phyloP scores from a whole-genome alignment of 2,113 vertebrate species.

The Actenoides hombroni region DNA sequence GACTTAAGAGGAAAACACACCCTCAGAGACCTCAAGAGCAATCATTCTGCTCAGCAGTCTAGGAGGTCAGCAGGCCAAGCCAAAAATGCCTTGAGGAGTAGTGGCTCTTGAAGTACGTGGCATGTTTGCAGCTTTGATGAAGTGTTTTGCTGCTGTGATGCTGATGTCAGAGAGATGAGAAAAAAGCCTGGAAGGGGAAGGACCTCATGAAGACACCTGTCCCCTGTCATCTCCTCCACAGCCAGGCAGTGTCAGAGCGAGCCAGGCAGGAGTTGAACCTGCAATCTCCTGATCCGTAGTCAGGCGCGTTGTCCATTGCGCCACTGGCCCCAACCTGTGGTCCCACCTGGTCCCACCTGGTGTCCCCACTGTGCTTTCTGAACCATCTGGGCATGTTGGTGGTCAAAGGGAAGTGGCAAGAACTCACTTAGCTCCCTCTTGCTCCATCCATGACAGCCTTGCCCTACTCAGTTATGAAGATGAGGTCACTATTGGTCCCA shows the following conservation, averaged over 20 bases:
- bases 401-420: background rate
- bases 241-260: background rate
- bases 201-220: background rate
- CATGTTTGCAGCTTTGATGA: background rate
- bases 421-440: background rate
- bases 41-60: too few species aligned
- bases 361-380: background rate
- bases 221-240: background rate
- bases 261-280: conserved; percentile 7
- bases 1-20: background rate
- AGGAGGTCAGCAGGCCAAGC: background rate
- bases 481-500: background rate
- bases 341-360: background rate
- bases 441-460: background rate
- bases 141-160: accelerated
- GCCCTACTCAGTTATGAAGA: background rate
- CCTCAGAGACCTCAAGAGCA: background rate
- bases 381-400: background rate
- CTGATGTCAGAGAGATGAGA: background rate
- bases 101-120: background rate
- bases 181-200: background rate
- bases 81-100: background rate
- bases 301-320: conserved; percentile 12
- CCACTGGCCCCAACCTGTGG: background rate
- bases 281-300: conserved; percentile 15